A percentile compares a stretch with the other conserved stretches of the same genome.
Conservation (phyloP, 1,140 invertebrate species). For the Drosophila pruinosa region DNA sequence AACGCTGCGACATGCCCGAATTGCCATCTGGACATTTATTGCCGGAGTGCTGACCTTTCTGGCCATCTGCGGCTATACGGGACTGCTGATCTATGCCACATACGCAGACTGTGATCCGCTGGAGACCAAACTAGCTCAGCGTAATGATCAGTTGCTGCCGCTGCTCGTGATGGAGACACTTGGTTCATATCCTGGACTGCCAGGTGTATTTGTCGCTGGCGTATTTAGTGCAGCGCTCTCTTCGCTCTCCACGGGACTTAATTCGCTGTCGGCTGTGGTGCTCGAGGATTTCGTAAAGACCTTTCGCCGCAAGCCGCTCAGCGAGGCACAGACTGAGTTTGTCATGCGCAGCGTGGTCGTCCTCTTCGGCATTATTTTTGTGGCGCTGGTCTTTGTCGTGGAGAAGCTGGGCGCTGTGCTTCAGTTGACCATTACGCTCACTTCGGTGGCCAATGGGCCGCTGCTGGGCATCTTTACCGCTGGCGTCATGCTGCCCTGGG, state of each 20-base stretch:
- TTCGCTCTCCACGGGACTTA: conserved; percentile 94
- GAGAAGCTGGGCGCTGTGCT: conserved; percentile 87
- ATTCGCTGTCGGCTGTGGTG: conserved; percentile 95
- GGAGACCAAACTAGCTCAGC: conserved; percentile 88
- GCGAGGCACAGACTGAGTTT: conserved; percentile 86
- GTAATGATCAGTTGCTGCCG: conserved; percentile 90
- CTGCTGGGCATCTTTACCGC: conserved; percentile 91
- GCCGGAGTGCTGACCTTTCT: conserved; percentile 87
- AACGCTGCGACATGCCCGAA: conserved; percentile 87
- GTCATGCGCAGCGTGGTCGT: conserved; percentile 89
- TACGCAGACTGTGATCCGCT: conserved; percentile 94
- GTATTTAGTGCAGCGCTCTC: conserved; percentile 94
- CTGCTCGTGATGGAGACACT: conserved; percentile 92
- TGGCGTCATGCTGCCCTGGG: conserved; percentile 91
- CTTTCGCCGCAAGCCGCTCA: conserved; percentile 85
- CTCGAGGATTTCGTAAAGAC: conserved; percentile 91
- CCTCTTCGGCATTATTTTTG: conserved; percentile 87
- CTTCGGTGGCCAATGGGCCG: conserved; percentile 89
- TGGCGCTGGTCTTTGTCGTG: conserved; percentile 86
- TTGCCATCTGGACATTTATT: conserved; percentile 90
- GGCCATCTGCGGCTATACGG: conserved; percentile 88
- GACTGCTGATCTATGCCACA: conserved; percentile 92
- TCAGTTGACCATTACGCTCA: conserved; percentile 86
- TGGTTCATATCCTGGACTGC: conserved; percentile 88
- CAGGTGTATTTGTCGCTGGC: conserved; percentile 92